Evolutionary conservation across 2,888 invertebrate species (phyloP).

Genomic region (Meiosimyza decipiens): DNA sequence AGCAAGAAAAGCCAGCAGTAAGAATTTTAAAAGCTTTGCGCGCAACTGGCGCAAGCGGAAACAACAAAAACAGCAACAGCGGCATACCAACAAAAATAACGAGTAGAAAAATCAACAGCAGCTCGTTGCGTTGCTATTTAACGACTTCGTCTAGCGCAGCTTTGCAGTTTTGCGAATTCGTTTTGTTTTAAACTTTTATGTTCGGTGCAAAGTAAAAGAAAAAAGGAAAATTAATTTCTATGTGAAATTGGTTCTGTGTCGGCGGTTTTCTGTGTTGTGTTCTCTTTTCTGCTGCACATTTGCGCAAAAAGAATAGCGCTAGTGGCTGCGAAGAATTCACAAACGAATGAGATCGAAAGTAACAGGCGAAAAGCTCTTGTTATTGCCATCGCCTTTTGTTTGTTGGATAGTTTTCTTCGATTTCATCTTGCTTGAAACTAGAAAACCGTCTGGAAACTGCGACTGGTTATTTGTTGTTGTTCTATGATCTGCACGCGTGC

Average conservation of each 20-base stretch:
- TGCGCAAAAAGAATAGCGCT: background rate
- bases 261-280: background rate
- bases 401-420: background rate
- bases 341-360: conserved; percentile 19
- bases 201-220: no score
- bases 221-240: no score
- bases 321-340: background rate
- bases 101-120: no score
- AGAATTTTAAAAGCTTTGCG: conserved; percentile 48
- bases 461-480: conserved; percentile 27
- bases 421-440: conserved; percentile 7
- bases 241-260: background rate
- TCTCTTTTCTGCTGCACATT: background rate
- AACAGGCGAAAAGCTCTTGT: conserved; percentile 1
- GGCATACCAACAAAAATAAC: background rate
- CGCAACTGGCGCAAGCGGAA: conserved; percentile 56
- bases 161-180: no score
- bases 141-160: no score
- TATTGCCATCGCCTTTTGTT: background rate
- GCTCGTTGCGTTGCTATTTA: no score
- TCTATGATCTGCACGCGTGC: conserved; percentile 15
- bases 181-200: no score
- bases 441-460: conserved; percentile 4
- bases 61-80: conserved; percentile 33
- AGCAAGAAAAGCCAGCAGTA: conserved; percentile 16